Evolutionary conservation across 2,113 vertebrate species (phyloP).

Genomic region (Muntiacus muntjak): DNA sequence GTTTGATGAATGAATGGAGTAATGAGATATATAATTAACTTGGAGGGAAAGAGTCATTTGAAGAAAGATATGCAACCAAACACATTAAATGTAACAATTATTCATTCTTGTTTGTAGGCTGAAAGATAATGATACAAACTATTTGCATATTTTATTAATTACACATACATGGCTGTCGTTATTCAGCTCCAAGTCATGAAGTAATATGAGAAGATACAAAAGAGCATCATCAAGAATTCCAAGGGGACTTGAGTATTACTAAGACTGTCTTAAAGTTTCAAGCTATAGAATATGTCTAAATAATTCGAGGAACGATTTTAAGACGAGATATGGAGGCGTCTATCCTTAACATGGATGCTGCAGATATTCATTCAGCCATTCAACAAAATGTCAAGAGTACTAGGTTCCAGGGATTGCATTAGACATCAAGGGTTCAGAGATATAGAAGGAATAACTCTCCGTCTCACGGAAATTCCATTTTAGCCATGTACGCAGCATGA

Average conservation of each 20-base stretch:
- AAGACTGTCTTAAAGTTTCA: not conserved
- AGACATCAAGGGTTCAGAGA: not conserved
- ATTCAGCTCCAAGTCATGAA: slow-evolving; percentile 18
- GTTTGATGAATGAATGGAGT: not conserved
- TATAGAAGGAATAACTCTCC: not conserved
- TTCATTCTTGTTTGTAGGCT: slow-evolving; percentile 36
- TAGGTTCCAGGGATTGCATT: not conserved
- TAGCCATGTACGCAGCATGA: not conserved
- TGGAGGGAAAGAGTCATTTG: not conserved
- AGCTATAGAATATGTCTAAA: not conserved
- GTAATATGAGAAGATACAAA: slow-evolving; percentile 19
- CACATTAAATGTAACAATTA: slow-evolving; percentile 13
- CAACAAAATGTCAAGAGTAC: not conserved
- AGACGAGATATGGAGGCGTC: not conserved
- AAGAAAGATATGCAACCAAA: slow-evolving; percentile 11
- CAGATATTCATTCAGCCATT: not conserved
- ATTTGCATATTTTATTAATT: slow-evolving; percentile 52
- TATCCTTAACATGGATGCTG: not conserved
- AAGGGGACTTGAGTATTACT: slow-evolving; percentile 1
- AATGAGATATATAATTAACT: not conserved
- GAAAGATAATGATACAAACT: slow-evolving; percentile 8
- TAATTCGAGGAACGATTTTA: slow-evolving; percentile 17
- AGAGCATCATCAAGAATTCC: not conserved
- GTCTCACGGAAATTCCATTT: not conserved
- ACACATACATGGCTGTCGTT: not conserved